phyloP scores from a whole-genome alignment of 2,888 invertebrate species.

The Brenthis ino region DNA sequence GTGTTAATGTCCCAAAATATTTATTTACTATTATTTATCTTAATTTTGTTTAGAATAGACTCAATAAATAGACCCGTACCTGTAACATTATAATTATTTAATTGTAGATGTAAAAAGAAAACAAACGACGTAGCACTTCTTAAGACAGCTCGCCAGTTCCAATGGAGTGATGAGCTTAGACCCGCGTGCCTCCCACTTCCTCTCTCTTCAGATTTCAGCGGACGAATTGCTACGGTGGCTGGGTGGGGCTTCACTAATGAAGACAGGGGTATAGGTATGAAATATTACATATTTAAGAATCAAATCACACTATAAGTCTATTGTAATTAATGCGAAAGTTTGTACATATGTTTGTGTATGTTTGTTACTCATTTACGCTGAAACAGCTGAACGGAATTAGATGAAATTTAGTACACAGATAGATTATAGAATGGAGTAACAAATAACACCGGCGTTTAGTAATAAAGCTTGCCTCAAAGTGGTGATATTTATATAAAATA shows the following conservation, averaged over 20 bases:
- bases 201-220: slow-evolving; percentile 76
- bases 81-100: no score
- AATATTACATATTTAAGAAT: background rate
- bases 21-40: no score
- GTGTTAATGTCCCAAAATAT: no score
- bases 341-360: no score
- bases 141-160: slow-evolving; percentile 84
- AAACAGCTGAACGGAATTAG: background rate
- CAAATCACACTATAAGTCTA: background rate
- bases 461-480: no score
- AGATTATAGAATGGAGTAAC: no score
- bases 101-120: slow-evolving; percentile 64
- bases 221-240: slow-evolving; percentile 86
- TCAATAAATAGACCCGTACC: background rate
- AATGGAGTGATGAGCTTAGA: slow-evolving; percentile 86
- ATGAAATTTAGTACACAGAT: background rate
- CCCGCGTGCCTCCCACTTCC: slow-evolving; percentile 90
- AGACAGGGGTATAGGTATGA: slow-evolving; percentile 83
- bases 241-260: slow-evolving; percentile 95
- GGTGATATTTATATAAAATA: no score
- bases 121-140: slow-evolving; percentile 87
- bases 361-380: no score
- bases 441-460: no score
- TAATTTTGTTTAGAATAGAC: no score
- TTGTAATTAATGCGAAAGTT: no score